Evolutionary conservation across 2,888 invertebrate genomes (phyloP).

Genomic region (Drymonia ruficornis): DNA sequence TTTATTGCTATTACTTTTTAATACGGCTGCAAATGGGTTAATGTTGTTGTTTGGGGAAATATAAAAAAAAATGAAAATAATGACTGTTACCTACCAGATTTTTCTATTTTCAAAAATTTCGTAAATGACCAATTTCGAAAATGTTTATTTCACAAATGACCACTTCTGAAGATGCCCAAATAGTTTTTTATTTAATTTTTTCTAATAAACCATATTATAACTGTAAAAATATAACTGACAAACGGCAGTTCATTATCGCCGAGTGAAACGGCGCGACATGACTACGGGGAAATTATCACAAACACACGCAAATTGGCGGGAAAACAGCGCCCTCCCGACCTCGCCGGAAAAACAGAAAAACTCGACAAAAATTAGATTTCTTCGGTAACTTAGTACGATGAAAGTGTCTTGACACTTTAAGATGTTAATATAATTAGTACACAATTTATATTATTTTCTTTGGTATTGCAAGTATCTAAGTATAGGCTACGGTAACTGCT

Average conservation of each 20-base stretch:
- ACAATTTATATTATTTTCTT: too few relatives aligned
- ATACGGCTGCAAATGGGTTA: constrained; percentile 11
- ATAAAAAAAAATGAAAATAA: neutral
- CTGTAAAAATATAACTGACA: constrained; percentile 10
- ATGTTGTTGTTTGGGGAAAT: neutral
- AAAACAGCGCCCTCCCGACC: constrained; percentile 63
- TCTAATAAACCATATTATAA: neutral
- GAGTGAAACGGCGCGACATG: constrained; percentile 57
- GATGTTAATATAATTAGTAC: neutral
- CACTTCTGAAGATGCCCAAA: too few relatives aligned
- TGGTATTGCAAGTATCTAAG: too few relatives aligned
- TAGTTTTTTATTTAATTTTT: too few relatives aligned
- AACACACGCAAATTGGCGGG: constrained; percentile 80
- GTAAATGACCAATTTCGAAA: too few relatives aligned
- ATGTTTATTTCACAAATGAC: too few relatives aligned
- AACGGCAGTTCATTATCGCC: constrained; percentile 48
- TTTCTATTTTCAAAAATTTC: too few relatives aligned
- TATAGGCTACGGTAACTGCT: too few relatives aligned
- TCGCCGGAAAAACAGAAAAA: constrained; percentile 74
- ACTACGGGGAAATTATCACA: constrained; percentile 72
- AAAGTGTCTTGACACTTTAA: constrained; percentile 59
- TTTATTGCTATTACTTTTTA: constrained; percentile 35
- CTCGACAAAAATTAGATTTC: constrained; percentile 81
- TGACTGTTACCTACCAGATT: too few relatives aligned
- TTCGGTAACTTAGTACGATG: constrained; percentile 45